Conservation (phyloP, 2,888 invertebrate species). For the Troides helena region DNA sequence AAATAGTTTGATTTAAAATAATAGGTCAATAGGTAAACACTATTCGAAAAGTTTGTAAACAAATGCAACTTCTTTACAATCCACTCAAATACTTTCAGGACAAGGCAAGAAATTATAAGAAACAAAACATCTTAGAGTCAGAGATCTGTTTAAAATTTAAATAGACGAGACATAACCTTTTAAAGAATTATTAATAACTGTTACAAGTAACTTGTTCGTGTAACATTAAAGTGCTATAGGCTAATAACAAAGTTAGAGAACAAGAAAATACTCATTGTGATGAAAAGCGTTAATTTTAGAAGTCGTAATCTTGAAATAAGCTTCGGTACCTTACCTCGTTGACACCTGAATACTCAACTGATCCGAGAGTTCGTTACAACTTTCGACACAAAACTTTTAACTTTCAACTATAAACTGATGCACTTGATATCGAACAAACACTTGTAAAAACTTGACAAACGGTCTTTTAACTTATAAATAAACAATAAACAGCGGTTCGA, state of each 20-base stretch:
- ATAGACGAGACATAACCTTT: constrained; percentile 68
- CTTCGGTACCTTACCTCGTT: constrained; percentile 78
- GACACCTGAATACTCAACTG: constrained; percentile 78
- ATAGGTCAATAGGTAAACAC: constrained; percentile 44
- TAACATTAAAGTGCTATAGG: constrained; percentile 28
- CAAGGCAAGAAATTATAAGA: constrained; percentile 28
- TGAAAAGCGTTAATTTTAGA: constrained; percentile 59
- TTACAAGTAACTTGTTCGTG: constrained; percentile 28
- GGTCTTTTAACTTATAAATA: constrained; percentile 67
- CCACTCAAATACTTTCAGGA: constrained; percentile 18
- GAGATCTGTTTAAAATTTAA: constrained; percentile 44
- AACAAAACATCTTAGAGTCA: constrained; percentile 27
- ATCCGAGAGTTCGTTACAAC: constrained; percentile 76
- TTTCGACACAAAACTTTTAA: constrained; percentile 72
- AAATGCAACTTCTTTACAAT: constrained; percentile 38
- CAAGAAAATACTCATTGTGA: constrained; percentile 43
- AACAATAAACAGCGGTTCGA: constrained; percentile 67
- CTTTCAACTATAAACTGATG: constrained; percentile 56
- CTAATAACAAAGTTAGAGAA: constrained; percentile 40
- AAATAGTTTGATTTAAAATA: constrained; percentile 35
- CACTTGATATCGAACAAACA: constrained; percentile 55
- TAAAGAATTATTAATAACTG: constrained; percentile 33
- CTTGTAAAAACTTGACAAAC: constrained; percentile 53
- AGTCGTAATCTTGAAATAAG: constrained; percentile 63
- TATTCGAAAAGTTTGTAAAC: constrained; percentile 48